These are phyloP conservation scores for Hippocampus guttulatus DNA, from an alignment of 2,113 vertebrate species.

Conservation along the genomic window DNA sequence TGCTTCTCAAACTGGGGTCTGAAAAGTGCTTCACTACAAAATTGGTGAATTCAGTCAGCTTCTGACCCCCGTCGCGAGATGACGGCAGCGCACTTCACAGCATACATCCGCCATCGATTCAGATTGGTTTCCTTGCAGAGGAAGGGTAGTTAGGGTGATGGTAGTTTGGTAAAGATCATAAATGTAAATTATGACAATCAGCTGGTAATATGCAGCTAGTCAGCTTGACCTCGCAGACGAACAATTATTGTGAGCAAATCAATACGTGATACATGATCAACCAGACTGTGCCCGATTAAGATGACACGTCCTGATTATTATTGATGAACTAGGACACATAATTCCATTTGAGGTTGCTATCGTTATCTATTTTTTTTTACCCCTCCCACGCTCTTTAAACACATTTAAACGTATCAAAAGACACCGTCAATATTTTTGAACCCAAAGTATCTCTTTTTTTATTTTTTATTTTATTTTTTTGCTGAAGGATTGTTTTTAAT, in stretches of 20 bases:
- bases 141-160: too few relatives aligned
- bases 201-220: neutral
- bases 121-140: too few relatives aligned
- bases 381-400: too few relatives aligned
- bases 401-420: too few relatives aligned
- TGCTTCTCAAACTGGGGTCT: too few relatives aligned
- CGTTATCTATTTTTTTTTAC: neutral
- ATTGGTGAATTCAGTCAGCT: too few relatives aligned
- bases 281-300: neutral
- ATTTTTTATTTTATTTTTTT: neutral
- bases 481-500: neutral
- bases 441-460: too few relatives aligned
- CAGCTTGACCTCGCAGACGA: neutral
- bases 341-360: neutral
- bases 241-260: neutral
- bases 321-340: neutral
- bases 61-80: too few relatives aligned
- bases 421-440: too few relatives aligned
- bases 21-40: too few relatives aligned
- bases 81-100: too few relatives aligned
- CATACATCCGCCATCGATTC: too few relatives aligned
- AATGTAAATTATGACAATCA: neutral
- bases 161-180: neutral
- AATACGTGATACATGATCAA: constrained; percentile 5
- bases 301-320: neutral